Conservation (phyloP, 2,113 vertebrate species). For the Anguilla rostrata region DNA sequence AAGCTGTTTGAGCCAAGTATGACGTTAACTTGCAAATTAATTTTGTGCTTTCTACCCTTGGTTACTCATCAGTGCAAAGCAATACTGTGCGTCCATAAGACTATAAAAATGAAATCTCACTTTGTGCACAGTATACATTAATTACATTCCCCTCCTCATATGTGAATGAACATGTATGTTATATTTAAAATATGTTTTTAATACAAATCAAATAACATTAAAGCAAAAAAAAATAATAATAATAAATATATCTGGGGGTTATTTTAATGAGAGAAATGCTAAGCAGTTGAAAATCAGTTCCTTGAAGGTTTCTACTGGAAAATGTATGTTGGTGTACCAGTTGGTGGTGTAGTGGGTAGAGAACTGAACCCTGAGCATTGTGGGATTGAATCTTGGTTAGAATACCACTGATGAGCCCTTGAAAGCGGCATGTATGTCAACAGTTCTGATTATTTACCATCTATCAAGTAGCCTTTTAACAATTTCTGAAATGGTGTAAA, state of each 20-base stretch:
- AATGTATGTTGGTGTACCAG: neutral
- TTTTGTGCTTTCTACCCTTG: neutral
- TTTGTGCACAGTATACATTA: too few species aligned
- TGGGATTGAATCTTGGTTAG: neutral
- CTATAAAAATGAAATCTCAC: neutral
- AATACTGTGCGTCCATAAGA: neutral
- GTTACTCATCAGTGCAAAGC: constrained; percentile 19
- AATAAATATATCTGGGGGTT: too few species aligned
- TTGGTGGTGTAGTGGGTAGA: neutral
- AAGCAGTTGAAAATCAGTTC: too few species aligned
- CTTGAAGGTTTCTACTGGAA: too few species aligned
- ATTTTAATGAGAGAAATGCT: too few species aligned
- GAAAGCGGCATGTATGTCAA: neutral
- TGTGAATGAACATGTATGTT: too few species aligned
- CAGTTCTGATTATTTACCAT: neutral
- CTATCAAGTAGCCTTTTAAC: neutral
- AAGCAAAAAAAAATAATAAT: too few species aligned
- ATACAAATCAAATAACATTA: too few species aligned
- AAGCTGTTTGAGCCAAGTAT: neutral
- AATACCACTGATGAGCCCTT: neutral
- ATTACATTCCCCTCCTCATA: too few species aligned
- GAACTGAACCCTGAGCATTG: neutral
- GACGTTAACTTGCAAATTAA: neutral
- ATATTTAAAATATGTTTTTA: too few species aligned
- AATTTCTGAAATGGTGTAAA: neutral